Evolutionary conservation across 1,140 invertebrate species (phyloP), one percentile per base, ranked within the genome.

Genomic region (Cylas formicarius): DNA sequence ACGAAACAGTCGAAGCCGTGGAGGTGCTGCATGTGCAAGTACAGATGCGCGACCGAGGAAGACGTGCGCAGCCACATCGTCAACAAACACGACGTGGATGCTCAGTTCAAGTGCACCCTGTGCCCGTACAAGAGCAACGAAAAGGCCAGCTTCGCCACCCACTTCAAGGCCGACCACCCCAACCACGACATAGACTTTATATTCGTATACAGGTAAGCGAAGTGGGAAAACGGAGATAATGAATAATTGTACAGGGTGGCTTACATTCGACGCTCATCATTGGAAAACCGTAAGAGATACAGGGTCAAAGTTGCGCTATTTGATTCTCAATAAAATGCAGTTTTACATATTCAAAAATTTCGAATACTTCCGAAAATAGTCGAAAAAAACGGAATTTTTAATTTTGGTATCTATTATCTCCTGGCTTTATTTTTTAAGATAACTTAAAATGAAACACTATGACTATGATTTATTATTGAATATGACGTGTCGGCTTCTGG

Each of bases 1-100:
- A 63, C n/a, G 65, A 66, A n/a, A 70, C 72, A 65, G 36, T 46
- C 67, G 2, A 78, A 79, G 48, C 70, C 76, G 1, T 86, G 82
- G 83, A 73, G 77, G 27, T 85, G 82, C 57, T 76, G 77, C 31
- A 53, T 84, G 9, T 86, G 81, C 44, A 71, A 75, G 17, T 75
- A 72, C 38, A 74, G 74, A 26, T 76, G 72, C 41, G 62, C 72
- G 14, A 74, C 75, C 1, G 76, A 78, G 23, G 66, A 67, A 0
- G 76, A 79, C 27, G 75, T 82, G 35, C 57, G 70, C 0, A 59
- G 67, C 0, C 82, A 86, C 50, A 73, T 73, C 2, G 51, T 62
- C 0, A 67, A 64, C 13, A 50, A 57, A 4, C 82, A 85, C 50
- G 70, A 75, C 14, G 72, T 81, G 1, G 76, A 74, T 21, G 68